These are phyloP conservation scores for Vireo altiloquus DNA, from an alignment of 2,113 vertebrate species.

Conservation along the genomic window DNA sequence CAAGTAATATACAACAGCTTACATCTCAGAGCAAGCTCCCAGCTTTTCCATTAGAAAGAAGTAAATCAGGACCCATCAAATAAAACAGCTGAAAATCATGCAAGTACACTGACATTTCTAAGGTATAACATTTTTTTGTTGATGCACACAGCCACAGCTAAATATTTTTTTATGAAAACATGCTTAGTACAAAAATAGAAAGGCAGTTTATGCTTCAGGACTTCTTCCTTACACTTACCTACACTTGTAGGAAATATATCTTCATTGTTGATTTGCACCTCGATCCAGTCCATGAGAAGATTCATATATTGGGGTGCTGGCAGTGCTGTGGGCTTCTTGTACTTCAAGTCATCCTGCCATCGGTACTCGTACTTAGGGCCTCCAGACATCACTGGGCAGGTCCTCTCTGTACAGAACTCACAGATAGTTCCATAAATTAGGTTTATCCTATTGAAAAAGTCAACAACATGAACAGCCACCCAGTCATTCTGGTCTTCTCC, in stretches of 20 bases:
- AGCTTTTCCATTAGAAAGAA: background rate
- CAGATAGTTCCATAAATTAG: slow-evolving; percentile 87
- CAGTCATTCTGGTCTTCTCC: slow-evolving; percentile 86
- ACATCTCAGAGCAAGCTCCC: background rate
- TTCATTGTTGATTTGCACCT: slow-evolving; percentile 86
- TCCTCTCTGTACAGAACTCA: slow-evolving; percentile 84
- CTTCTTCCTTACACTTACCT: slow-evolving; percentile 68
- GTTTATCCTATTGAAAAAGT: slow-evolving; percentile 89
- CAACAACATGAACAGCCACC: slow-evolving; percentile 86
- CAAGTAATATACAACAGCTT: background rate
- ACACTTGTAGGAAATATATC: slow-evolving; percentile 83
- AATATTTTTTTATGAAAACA: background rate
- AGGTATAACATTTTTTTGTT: background rate
- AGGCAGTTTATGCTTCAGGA: background rate
- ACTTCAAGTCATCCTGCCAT: slow-evolving; percentile 85
- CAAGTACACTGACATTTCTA: background rate
- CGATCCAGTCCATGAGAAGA: slow-evolving; percentile 89
- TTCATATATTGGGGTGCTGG: slow-evolving; percentile 87
- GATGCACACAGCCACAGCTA: background rate
- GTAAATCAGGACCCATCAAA: background rate
- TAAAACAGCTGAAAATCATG: background rate
- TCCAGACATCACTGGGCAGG: slow-evolving; percentile 86
- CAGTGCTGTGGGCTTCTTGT: slow-evolving; percentile 83
- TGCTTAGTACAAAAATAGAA: background rate
- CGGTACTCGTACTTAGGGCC: slow-evolving; percentile 85